A percentile compares a stretch with the other conserved stretches of the same genome.
Evolutionary conservation across 2,113 vertebrate species (phyloP).

Genomic region (Mesembrinibis cayennensis): DNA sequence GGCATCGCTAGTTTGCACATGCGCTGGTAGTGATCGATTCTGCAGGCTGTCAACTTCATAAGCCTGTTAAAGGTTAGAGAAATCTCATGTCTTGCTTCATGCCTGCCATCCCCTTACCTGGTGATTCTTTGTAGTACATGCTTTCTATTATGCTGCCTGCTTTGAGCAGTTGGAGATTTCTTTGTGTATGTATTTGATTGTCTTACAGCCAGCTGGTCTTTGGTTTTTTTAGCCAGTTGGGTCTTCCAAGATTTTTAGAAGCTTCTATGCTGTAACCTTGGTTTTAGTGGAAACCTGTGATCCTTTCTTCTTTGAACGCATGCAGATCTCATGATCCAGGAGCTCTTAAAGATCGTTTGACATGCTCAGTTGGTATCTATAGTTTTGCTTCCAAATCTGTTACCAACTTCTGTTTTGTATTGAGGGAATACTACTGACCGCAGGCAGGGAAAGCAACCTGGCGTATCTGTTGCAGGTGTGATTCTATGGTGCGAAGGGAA

Average conservation of each 20-base stretch:
- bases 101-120: not conserved
- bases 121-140: not conserved
- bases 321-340: not conserved
- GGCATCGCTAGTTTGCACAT: accelerated
- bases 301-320: not conserved
- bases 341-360: not conserved
- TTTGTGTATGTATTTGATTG: not conserved
- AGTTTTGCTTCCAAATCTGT: not conserved
- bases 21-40: not conserved
- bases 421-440: not conserved
- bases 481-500: not conserved
- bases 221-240: not conserved
- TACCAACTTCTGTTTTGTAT: not conserved
- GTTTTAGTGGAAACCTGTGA: not conserved
- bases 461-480: not conserved
- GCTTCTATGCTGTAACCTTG: not conserved
- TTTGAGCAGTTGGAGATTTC: not conserved
- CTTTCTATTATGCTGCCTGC: not conserved
- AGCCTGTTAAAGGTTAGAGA: not conserved
- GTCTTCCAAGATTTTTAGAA: not conserved
- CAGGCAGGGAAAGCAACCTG: not conserved
- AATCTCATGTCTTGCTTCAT: not conserved
- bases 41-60: not conserved
- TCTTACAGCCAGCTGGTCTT: not conserved
- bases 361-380: not conserved